phyloP scores from a whole-genome alignment of 1,140 invertebrate species.

The Caenorhabditis tropicalis region DNA sequence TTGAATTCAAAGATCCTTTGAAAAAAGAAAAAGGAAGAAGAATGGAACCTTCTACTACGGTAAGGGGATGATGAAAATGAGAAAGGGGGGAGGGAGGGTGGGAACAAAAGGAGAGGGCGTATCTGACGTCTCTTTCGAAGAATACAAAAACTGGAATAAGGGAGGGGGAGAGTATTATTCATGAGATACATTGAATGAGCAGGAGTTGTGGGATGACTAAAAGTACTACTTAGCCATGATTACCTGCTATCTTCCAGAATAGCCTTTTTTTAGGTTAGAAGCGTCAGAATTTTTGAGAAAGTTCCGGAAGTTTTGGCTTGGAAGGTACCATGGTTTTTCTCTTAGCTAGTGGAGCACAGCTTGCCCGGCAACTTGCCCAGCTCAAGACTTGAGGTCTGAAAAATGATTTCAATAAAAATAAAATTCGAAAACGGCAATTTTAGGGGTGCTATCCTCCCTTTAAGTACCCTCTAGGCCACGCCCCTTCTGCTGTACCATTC shows the following conservation, averaged over 20 bases:
- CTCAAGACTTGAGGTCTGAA: too few species aligned
- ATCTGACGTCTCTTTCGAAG: slow-evolving; percentile 1
- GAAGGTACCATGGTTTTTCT: background rate
- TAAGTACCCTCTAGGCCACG: background rate
- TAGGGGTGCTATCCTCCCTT: background rate
- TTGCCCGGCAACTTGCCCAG: too few species aligned
- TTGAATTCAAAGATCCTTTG: background rate
- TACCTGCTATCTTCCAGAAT: background rate
- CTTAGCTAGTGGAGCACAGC: background rate
- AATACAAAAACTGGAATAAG: too few species aligned
- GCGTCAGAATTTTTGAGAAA: background rate
- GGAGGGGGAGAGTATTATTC: too few species aligned
- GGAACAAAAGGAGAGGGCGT: too few species aligned
- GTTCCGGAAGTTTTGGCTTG: too few species aligned
- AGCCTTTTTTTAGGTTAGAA: background rate
- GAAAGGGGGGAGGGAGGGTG: background rate
- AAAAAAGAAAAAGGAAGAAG: background rate
- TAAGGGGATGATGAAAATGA: background rate
- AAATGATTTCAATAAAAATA: too few species aligned
- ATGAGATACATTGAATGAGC: background rate
- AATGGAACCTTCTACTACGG: background rate
- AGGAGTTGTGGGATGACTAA: background rate
- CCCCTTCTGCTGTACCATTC: background rate
- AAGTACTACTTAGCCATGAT: background rate
- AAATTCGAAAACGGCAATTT: too few species aligned